Evolutionary conservation across 2,113 vertebrate species (phyloP).

Genomic region (Collichthys lucidus): DNA sequence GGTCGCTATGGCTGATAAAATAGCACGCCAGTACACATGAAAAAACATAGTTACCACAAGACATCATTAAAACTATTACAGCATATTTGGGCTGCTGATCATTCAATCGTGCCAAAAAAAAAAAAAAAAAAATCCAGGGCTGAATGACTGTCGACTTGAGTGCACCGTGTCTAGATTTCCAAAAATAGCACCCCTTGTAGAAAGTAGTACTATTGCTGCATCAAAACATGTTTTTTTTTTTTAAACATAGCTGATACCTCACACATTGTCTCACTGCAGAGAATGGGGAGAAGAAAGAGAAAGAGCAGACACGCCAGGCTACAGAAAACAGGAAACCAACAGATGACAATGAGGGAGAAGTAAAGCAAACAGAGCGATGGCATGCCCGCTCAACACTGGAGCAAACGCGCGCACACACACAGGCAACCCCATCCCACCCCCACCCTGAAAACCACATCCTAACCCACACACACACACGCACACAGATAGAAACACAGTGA

Average conservation of each 20-base stretch:
- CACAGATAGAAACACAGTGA: slow-evolving; percentile 62
- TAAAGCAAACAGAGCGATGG: slow-evolving; percentile 73
- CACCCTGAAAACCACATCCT: slow-evolving; percentile 46
- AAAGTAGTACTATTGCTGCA: slow-evolving; percentile 2
- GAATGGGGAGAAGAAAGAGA: slow-evolving; percentile 11
- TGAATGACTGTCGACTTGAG: slow-evolving; percentile 3
- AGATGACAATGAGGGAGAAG: slow-evolving; percentile 57
- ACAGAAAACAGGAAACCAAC: slow-evolving; percentile 78
- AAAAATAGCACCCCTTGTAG: slow-evolving; percentile 28
- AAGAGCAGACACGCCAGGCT: slow-evolving; percentile 28
- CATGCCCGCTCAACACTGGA: slow-evolving; percentile 68
- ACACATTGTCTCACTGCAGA: slow-evolving; percentile 22
- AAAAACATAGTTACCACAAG: slow-evolving; percentile 4
- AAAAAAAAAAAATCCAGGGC: background rate
- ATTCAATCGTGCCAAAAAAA: slow-evolving; percentile 8
- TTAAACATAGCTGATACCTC: slow-evolving; percentile 3
- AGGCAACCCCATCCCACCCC: slow-evolving; percentile 53
- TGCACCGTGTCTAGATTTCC: slow-evolving; percentile 3
- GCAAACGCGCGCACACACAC: slow-evolving; percentile 26
- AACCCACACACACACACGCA: slow-evolving; percentile 52
- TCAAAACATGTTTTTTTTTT: slow-evolving; percentile 8
- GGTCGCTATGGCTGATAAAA: background rate
- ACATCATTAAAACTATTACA: slow-evolving; percentile 1
- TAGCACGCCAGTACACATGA: background rate
- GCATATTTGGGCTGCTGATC: background rate